phyloP scores from a whole-genome alignment of 1,140 invertebrate genomes.

The Eriocheir sinensis region DNA sequence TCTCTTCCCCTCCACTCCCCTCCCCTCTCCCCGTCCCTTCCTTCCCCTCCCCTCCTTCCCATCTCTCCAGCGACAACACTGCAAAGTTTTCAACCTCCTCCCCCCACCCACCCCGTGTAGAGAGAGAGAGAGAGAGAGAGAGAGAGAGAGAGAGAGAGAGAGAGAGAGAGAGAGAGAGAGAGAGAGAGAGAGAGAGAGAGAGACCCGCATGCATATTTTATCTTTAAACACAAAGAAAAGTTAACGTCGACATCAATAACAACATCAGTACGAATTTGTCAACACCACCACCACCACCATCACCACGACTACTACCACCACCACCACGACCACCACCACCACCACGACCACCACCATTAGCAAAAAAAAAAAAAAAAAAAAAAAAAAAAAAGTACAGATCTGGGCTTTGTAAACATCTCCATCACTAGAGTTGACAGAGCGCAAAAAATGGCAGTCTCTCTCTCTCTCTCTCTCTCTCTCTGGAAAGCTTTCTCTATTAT shows the following conservation, averaged over 20 bases:
- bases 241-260: neutral
- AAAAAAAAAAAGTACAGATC: neutral
- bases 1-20: too few species aligned
- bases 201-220: neutral
- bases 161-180: neutral
- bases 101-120: too few species aligned
- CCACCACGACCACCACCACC: neutral
- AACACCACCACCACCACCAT: neutral
- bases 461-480: neutral
- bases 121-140: too few species aligned
- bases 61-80: neutral
- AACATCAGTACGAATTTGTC: neutral
- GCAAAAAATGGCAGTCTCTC: neutral
- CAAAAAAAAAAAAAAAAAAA: neutral
- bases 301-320: neutral
- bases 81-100: neutral
- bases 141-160: too few species aligned
- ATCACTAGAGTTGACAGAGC: neutral
- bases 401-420: neutral
- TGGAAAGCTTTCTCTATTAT: neutral
- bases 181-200: conserved; percentile 1
- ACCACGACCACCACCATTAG: neutral
- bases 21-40: too few species aligned
- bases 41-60: too few species aligned
- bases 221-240: too few species aligned